phyloP scores from a whole-genome alignment of 2,113 vertebrate genomes.

The Vidua macroura region DNA sequence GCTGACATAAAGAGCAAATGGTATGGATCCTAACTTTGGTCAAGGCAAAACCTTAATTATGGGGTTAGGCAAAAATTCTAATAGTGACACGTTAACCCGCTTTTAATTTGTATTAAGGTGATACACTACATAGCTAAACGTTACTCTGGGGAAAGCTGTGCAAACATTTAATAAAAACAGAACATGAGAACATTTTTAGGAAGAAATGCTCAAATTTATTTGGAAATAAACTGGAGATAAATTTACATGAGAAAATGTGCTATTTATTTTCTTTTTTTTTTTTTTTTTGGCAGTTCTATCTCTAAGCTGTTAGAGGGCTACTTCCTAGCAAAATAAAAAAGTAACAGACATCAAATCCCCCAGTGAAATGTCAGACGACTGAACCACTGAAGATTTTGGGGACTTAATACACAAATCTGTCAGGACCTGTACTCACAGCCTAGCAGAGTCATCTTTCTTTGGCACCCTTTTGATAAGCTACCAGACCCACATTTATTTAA shows the following conservation, averaged over 20 bases:
- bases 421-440: not conserved
- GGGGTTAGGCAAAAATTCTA: not conserved
- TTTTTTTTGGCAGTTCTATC: not conserved
- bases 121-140: not conserved
- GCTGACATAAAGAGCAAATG: not conserved
- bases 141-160: not conserved
- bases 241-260: not conserved
- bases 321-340: not conserved
- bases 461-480: constrained; percentile 25
- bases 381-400: not conserved
- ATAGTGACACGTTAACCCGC: not conserved
- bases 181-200: not conserved
- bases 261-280: no score
- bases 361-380: not conserved
- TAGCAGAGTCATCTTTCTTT: constrained; percentile 7
- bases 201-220: not conserved
- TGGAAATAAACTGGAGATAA: not conserved
- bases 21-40: not conserved
- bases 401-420: constrained; percentile 17
- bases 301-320: not conserved
- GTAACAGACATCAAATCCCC: not conserved
- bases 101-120: not conserved
- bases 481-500: constrained; percentile 39
- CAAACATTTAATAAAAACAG: not conserved
- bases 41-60: not conserved